Evolutionary conservation across 2,113 vertebrate species (phyloP), one percentile per base, ranked within the genome.

Genomic region (Alethe diademata): DNA sequence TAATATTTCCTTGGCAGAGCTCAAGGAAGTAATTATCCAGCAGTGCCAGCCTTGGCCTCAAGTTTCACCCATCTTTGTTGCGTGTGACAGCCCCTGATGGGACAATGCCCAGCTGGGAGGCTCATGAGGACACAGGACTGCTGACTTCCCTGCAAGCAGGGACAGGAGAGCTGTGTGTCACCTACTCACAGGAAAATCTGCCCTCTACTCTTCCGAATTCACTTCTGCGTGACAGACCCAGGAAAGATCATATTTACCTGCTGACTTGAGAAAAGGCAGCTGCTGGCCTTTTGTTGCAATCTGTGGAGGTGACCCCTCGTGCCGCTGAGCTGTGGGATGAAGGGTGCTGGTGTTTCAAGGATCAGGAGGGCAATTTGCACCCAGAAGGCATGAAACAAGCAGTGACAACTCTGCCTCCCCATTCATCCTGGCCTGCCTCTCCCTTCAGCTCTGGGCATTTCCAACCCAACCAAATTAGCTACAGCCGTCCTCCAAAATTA

Each of bases 41-140:
- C 17, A n/a, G 22, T 22, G 31, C 14, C 54, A 78, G 26, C 19
- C 24, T 56, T 88, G 53, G 18, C 48, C 35, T 35, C 57, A 71
- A 25, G n/a, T 78, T 86, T 86, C 9, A 18, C 31, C 43, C 22
- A 25, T 28, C 40, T 22, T 62, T 43, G 40, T 50, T 3, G 5
- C 9, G 8, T 10, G 29, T 0, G 1, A 38, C n/a, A 84, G 36
- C 8, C 33, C 13, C n/a, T 31, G 22, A 20, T 12, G 25, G 33
- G 20, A 23, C 3, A 1, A 7, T 12, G 54, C 22, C 40, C 17
- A 50, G 18, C 14, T 35, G 20, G 18, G 35, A 74, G 24, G 22
- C n/a, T 65, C 24, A 19, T 28, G 31, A 19, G 7, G 33, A 36
- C 1, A 0, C 3, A 35, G 28, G 11, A 17, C 38, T 2, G 1